phyloP scores from a whole-genome alignment of 2,797 vertebrate species.

The Acestrorhynchus altus region DNA sequence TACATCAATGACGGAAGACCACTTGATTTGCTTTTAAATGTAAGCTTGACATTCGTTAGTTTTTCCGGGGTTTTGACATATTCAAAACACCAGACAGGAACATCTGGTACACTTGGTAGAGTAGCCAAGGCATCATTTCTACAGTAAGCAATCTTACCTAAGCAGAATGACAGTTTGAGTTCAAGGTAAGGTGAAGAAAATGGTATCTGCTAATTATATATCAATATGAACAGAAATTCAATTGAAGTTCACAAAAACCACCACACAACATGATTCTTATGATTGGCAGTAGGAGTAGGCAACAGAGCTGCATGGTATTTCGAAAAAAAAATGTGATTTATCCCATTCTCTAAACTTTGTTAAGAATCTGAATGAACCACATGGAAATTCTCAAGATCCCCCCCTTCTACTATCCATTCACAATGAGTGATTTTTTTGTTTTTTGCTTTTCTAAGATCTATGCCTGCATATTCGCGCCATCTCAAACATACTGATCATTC shows the following conservation, averaged over 20 bases:
- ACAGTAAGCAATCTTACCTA: not conserved
- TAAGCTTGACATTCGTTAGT: not conserved
- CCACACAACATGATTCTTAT: too few relatives aligned
- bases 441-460: not conserved
- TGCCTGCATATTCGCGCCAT: not conserved
- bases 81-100: not conserved
- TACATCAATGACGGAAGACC: slow-evolving; percentile 1
- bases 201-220: too few relatives aligned
- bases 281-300: too few relatives aligned
- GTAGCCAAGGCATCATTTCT: not conserved
- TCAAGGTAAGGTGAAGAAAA: not conserved
- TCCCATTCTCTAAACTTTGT: too few relatives aligned
- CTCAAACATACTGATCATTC: slow-evolving; percentile 9
- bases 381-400: not conserved
- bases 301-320: too few relatives aligned
- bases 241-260: too few relatives aligned
- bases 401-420: not conserved
- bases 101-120: not conserved
- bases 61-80: not conserved
- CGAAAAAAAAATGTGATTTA: too few relatives aligned
- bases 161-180: slow-evolving; percentile 16
- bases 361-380: not conserved
- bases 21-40: not conserved
- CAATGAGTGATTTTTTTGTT: not conserved
- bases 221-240: too few relatives aligned